These are phyloP conservation scores for Phataginus tetradactyla DNA, from an alignment of 2,797 vertebrate species.

Conservation along the genomic window DNA sequence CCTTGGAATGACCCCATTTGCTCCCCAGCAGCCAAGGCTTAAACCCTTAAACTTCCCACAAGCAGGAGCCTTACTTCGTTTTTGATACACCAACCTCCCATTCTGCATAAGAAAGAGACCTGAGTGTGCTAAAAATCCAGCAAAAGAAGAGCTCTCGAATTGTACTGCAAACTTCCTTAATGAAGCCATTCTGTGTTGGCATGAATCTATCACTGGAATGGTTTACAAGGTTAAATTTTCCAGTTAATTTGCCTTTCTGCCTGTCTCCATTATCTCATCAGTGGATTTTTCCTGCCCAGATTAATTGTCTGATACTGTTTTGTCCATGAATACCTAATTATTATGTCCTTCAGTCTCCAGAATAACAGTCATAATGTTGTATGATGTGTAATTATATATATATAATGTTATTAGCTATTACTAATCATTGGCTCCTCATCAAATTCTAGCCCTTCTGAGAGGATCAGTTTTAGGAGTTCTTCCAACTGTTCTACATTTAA, in stretches of 20 bases:
- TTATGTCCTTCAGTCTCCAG: background rate
- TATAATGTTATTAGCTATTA: background rate
- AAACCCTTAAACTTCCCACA: background rate
- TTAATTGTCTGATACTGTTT: background rate
- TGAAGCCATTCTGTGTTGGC: background rate
- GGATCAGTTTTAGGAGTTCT: background rate
- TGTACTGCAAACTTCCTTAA: background rate
- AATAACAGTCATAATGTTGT: background rate
- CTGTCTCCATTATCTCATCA: conserved; percentile 27
- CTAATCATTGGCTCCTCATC: background rate
- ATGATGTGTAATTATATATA: background rate
- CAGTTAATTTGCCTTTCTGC: conserved; percentile 11
- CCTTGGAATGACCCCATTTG: background rate
- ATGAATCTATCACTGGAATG: background rate
- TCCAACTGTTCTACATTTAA: background rate
- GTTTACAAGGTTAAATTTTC: conserved; percentile 9
- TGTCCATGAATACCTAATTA: background rate
- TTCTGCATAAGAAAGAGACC: background rate
- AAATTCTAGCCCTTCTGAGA: conserved; percentile 26
- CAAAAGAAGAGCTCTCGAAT: conserved; percentile 5
- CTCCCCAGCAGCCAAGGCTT: background rate
- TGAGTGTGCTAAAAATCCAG: background rate
- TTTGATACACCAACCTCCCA: background rate
- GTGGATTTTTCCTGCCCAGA: background rate
- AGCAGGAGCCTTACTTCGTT: background rate